Evolutionary conservation across 64 coral and sea anemone genomes (phyloP).

Genomic region (Stichodactyla helianthus): DNA sequence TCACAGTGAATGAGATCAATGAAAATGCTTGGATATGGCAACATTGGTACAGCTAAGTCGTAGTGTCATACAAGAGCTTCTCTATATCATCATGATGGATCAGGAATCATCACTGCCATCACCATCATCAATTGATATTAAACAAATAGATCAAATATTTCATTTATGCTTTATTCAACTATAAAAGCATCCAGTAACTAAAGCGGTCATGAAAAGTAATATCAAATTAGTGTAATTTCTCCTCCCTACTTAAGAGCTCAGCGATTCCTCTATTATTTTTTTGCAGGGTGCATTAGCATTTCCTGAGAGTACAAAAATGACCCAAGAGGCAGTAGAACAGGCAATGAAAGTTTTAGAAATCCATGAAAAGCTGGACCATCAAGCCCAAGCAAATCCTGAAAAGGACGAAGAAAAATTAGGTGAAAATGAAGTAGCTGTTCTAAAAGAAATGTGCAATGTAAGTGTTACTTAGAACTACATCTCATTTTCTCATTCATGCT

Average conservation of each 20-base stretch:
- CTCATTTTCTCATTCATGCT: not conserved
- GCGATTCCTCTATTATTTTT: not conserved
- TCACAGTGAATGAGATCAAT: too few species aligned
- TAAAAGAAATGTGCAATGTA: conserved; percentile 99
- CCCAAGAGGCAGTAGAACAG: conserved; percentile 68
- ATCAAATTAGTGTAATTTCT: too few species aligned
- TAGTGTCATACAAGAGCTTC: too few species aligned
- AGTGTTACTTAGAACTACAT: not conserved
- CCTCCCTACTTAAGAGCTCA: too few species aligned
- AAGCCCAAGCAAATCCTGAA: not conserved
- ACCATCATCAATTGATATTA: too few species aligned
- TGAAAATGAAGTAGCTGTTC: conserved; percentile 81
- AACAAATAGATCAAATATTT: too few species aligned
- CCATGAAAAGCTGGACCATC: conserved; percentile 64
- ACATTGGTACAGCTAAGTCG: too few species aligned
- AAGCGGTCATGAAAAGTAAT: too few species aligned
- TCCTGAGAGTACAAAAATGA: conserved; percentile 61
- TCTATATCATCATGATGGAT: not conserved
- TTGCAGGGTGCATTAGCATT: conserved; percentile 54
- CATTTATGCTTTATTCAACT: too few species aligned
- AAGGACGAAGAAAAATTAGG: conserved; percentile 41
- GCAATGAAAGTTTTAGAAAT: conserved; percentile 98
- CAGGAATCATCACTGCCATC: not conserved
- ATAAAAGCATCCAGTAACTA: too few species aligned
- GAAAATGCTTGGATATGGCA: too few species aligned